These are phyloP conservation scores for Theretra japonica DNA, from an alignment of 2,888 invertebrate genomes.

Conservation along the genomic window DNA sequence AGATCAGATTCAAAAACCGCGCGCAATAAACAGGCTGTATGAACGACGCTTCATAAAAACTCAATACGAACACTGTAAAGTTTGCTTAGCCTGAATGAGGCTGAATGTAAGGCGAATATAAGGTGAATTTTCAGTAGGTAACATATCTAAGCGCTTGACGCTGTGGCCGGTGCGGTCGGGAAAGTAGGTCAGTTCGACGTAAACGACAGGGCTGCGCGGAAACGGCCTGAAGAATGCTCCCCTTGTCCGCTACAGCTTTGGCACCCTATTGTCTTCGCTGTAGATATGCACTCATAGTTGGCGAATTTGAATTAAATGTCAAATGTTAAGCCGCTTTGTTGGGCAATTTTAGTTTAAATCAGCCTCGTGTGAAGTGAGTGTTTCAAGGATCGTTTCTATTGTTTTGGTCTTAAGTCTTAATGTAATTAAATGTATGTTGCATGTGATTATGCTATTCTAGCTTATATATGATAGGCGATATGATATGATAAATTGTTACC, in stretches of 20 bases:
- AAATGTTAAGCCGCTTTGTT: constrained; percentile 22
- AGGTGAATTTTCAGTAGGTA: constrained; percentile 5
- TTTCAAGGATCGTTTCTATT: neutral
- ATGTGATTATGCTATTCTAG: no score
- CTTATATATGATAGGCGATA: no score
- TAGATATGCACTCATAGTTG: constrained; percentile 13
- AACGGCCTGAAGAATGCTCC: constrained; percentile 17
- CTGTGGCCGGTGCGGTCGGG: constrained; percentile 24
- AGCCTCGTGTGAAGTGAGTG: no score
- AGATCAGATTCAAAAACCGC: neutral
- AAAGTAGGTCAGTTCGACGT: constrained; percentile 30
- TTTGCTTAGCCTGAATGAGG: constrained; percentile 2
- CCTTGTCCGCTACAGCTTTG: constrained; percentile 25
- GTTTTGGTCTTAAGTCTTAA: neutral
- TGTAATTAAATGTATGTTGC: no score
- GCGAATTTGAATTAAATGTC: constrained; percentile 25
- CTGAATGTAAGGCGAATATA: neutral
- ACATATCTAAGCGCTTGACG: constrained; percentile 17
- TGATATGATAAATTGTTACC: no score
- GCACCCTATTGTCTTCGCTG: constrained; percentile 18
- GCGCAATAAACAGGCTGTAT: neutral
- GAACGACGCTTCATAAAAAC: neutral
- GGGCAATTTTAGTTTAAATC: neutral
- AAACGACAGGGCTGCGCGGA: constrained; percentile 24
- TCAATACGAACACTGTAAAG: neutral